These are phyloP conservation scores for Helobdella robusta DNA, from an alignment of 2,888 invertebrate genomes.

Conservation along the genomic window DNA sequence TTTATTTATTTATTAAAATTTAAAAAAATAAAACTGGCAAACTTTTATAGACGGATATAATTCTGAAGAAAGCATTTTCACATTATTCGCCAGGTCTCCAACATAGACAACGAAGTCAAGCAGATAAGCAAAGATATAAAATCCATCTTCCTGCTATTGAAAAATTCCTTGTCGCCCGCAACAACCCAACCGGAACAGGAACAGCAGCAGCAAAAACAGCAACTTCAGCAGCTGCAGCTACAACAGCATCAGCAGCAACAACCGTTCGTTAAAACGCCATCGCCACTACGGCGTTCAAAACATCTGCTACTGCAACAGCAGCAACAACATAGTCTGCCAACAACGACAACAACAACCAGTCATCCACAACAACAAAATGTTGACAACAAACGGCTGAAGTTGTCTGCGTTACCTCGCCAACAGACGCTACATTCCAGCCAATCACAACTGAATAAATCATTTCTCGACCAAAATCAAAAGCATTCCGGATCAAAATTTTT, in stretches of 20 bases:
- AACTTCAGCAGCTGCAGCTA: no score
- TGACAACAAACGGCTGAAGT: not conserved
- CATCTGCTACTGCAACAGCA: no score
- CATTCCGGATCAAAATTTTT: no score
- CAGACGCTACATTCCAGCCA: not conserved
- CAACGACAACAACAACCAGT: no score
- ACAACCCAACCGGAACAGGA: not conserved
- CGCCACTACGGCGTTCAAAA: no score
- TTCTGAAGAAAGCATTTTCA: not conserved
- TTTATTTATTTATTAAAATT: no score
- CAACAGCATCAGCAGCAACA: no score
- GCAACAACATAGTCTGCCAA: no score
- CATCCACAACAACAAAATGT: not conserved
- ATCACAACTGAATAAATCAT: not conserved
- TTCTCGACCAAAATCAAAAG: not conserved
- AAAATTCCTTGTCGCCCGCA: not conserved
- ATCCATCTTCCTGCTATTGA: not conserved
- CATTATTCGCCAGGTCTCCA: constrained; percentile 8
- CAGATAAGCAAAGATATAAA: constrained; percentile 8
- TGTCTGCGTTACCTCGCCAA: not conserved
- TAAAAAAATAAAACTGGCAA: no score
- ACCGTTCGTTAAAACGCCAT: no score
- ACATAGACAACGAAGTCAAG: constrained; percentile 2
- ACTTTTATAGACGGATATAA: no score
- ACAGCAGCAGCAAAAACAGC: not conserved